Evolutionary conservation across 2,888 invertebrate species (phyloP).

Genomic region (Griposia aprilina): DNA sequence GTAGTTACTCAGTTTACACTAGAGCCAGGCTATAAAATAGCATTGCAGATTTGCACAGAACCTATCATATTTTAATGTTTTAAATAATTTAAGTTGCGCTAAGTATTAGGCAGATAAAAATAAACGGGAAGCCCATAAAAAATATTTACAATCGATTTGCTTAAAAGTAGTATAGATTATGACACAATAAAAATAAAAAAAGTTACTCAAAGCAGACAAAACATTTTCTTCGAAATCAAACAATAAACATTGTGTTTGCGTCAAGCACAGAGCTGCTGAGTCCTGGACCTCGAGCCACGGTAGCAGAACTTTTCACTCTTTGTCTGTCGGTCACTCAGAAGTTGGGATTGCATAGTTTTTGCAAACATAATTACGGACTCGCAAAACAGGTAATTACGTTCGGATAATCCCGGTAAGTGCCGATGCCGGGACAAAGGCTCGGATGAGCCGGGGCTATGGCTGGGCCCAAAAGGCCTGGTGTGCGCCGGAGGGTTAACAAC

Average conservation of each 20-base stretch:
- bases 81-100: neutral
- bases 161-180: slow-evolving; percentile 27
- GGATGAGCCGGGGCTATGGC: slow-evolving; percentile 79
- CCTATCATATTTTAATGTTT: neutral
- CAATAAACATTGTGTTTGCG: slow-evolving; percentile 67
- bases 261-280: slow-evolving; percentile 63
- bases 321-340: slow-evolving; percentile 80
- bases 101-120: neutral
- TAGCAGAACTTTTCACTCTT: slow-evolving; percentile 70
- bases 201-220: slow-evolving; percentile 45
- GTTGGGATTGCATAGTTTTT: slow-evolving; percentile 79
- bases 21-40: neutral
- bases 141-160: slow-evolving; percentile 2
- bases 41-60: neutral
- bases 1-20: neutral
- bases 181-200: slow-evolving; percentile 21
- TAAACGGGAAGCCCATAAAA: neutral
- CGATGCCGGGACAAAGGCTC: slow-evolving; percentile 79
- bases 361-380: slow-evolving; percentile 81
- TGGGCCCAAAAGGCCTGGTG: slow-evolving; percentile 81
- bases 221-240: slow-evolving; percentile 55
- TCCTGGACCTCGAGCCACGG: slow-evolving; percentile 58
- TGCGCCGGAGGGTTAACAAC: slow-evolving; percentile 80
- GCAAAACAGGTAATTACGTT: slow-evolving; percentile 88
- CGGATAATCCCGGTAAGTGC: slow-evolving; percentile 86